Percentiles rank a stretch among this genome's conserved stretches.
Conservation (phyloP, 2,113 vertebrate species). For the Cyprinus carpio region DNA sequence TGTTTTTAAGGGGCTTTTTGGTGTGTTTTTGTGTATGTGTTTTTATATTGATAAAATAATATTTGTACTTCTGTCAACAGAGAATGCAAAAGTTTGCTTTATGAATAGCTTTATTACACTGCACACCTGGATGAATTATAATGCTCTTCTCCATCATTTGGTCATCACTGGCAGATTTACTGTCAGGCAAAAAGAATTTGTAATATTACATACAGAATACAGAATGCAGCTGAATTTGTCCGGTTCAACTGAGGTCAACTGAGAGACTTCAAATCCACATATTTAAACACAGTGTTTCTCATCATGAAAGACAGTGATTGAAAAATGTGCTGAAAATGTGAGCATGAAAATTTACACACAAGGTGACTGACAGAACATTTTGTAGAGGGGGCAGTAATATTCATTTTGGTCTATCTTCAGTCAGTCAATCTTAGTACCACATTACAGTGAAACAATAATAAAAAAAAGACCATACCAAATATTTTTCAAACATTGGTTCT, state of each 20-base stretch:
- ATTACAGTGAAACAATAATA: background rate
- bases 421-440: background rate
- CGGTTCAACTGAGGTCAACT: background rate
- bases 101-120: too few species aligned
- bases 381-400: background rate
- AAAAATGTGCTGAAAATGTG: background rate
- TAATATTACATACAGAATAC: background rate
- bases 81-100: too few species aligned
- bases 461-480: background rate
- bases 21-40: slow-evolving; percentile 9
- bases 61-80: background rate
- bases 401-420: background rate
- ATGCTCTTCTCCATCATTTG: background rate
- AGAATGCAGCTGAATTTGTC: background rate
- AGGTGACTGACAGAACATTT: background rate
- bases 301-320: background rate
- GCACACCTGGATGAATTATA: too few species aligned
- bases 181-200: background rate
- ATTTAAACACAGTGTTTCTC: background rate
- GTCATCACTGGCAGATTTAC: background rate
- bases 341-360: background rate
- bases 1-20: slow-evolving; percentile 45
- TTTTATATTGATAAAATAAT: background rate
- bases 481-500: background rate
- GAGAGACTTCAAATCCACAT: background rate